These are phyloP conservation scores for Sycophila texana DNA, from an alignment of 2,888 invertebrate genomes.

Conservation along the genomic window DNA sequence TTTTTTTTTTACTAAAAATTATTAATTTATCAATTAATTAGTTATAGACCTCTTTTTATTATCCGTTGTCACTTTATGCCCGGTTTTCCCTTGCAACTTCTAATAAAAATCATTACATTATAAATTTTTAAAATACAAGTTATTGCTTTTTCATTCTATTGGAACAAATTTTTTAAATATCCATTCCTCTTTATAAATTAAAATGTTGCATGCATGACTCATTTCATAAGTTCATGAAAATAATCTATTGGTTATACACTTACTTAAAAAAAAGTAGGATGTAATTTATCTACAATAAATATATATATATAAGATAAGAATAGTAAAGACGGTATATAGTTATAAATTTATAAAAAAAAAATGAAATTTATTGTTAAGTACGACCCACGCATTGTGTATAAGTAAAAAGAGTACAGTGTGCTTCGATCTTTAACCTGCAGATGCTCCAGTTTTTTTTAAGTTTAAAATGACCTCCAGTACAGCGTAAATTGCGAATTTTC, in stretches of 20 bases:
- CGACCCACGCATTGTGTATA: neutral
- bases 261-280: neutral
- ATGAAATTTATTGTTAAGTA: conserved; percentile 20
- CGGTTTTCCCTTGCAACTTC: too few species aligned
- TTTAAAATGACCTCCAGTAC: conserved; percentile 55
- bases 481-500: conserved; percentile 34
- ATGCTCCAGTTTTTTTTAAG: conserved; percentile 44
- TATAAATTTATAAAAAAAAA: conserved; percentile 16
- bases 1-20: too few species aligned
- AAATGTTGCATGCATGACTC: conserved; percentile 46
- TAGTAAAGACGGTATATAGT: neutral
- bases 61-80: too few species aligned
- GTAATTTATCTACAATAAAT: too few species aligned
- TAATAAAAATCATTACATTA: too few species aligned
- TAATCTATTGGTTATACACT: neutral
- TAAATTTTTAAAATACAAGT: too few species aligned
- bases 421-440: conserved; percentile 57
- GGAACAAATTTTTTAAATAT: too few species aligned
- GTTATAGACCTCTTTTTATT: too few species aligned
- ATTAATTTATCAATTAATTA: too few species aligned
- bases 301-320: too few species aligned
- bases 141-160: too few species aligned
- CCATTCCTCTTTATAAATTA: conserved; percentile 15
- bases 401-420: conserved; percentile 44
- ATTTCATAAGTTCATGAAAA: neutral